Evolutionary conservation across 1,140 invertebrate species (phyloP).

Genomic region (Kradibia gibbosae): DNA sequence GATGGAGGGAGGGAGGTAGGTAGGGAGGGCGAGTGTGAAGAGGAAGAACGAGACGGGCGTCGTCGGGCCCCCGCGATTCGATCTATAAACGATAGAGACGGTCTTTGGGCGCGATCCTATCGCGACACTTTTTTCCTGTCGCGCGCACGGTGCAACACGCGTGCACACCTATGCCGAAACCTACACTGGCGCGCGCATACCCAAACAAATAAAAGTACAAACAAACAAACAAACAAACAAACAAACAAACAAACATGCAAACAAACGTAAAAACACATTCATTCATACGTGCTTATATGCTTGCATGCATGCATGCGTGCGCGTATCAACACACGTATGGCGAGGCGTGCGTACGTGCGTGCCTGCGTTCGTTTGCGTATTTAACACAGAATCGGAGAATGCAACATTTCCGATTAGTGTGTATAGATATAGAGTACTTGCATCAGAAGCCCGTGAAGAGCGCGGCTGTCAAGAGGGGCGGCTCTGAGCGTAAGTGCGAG

Average conservation of each 20-base stretch:
- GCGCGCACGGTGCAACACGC: not conserved
- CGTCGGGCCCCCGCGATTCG: not conserved
- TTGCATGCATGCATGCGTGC: too few species aligned
- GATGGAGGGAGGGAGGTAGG: not conserved
- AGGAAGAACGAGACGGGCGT: not conserved
- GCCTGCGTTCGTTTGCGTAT: not conserved
- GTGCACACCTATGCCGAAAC: not conserved
- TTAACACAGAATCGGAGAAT: not conserved
- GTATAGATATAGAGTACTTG: not conserved
- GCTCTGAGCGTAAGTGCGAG: conserved; percentile 4
- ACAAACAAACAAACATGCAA: not conserved
- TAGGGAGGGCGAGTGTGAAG: conserved; percentile 15
- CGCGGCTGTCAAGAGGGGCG: too few species aligned
- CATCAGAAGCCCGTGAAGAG: conserved; percentile 24
- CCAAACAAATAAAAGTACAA: not conserved
- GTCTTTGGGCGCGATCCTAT: not conserved
- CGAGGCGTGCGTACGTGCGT: not conserved
- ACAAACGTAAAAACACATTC: too few species aligned
- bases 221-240: not conserved
- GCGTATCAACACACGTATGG: too few species aligned
- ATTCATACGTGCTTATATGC: not conserved
- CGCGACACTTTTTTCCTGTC: not conserved
- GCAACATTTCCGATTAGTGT: conserved; percentile 23
- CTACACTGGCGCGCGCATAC: not conserved
- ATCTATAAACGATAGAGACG: conserved; percentile 17